These are phyloP conservation scores for Stegophylla sp. DNA, from an alignment of 2,888 invertebrate species.

Conservation along the genomic window DNA sequence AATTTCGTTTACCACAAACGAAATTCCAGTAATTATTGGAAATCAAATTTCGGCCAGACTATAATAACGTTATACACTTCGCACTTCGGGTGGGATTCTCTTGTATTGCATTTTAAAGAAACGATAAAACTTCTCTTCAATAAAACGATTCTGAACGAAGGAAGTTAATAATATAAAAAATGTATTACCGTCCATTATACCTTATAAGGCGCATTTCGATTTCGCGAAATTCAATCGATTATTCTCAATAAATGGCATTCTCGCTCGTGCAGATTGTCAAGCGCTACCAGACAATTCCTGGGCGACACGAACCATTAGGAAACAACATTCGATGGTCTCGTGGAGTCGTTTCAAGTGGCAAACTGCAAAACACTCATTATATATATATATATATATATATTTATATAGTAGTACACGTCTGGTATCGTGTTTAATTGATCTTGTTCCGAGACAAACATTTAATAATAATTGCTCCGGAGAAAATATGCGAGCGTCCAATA, in stretches of 20 bases:
- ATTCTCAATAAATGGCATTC: conserved; percentile 36
- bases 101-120: too few species aligned
- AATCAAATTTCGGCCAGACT: too few species aligned
- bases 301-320: conserved; percentile 42
- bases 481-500: not conserved
- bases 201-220: conserved; percentile 41
- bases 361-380: not conserved
- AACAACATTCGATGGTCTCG: conserved; percentile 31
- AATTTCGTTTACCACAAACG: too few species aligned
- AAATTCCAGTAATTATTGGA: too few species aligned
- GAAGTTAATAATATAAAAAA: too few species aligned
- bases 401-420: not conserved
- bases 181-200: conserved; percentile 11
- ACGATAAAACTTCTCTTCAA: too few species aligned
- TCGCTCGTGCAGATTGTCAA: conserved; percentile 22
- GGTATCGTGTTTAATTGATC: conserved; percentile 40
- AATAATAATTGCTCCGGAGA: conserved; percentile 41
- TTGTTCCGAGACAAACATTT: conserved; percentile 20
- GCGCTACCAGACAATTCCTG: conserved; percentile 16
- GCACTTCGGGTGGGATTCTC: too few species aligned
- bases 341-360: conserved; percentile 18
- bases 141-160: too few species aligned
- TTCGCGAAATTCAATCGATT: not conserved
- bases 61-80: too few species aligned
- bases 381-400: too few species aligned